These are phyloP conservation scores for Acanthis flammea DNA, from an alignment of 2,797 vertebrate genomes.

Conservation along the genomic window DNA sequence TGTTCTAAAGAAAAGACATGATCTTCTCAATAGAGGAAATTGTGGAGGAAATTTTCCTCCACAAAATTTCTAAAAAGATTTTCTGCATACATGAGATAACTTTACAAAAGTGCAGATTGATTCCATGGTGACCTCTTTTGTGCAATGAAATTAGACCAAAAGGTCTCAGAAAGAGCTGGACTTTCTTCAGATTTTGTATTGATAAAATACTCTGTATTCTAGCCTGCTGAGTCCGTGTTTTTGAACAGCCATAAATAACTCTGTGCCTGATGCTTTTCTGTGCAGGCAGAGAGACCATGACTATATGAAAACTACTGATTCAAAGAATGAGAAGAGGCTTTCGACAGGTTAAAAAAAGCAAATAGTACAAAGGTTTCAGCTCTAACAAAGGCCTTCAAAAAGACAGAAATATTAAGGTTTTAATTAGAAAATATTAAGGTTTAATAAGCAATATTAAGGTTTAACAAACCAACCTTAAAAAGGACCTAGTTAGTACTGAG, in stretches of 20 bases:
- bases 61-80: not conserved
- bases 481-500: not conserved
- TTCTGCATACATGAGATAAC: not conserved
- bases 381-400: not conserved
- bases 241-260: not conserved
- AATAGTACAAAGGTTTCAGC: not conserved
- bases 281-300: not conserved
- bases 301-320: not conserved
- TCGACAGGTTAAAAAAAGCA: not conserved
- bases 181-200: not conserved
- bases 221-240: not conserved
- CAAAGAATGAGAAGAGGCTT: not conserved
- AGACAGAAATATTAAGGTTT: not conserved
- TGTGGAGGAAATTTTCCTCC: not conserved
- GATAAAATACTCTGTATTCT: not conserved
- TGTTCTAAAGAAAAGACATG: not conserved
- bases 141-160: not conserved
- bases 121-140: not conserved
- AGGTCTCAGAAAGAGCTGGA: not conserved
- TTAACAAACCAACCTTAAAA: not conserved
- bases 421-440: not conserved
- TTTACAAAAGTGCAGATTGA: not conserved
- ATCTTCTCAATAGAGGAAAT: not conserved
- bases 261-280: not conserved
- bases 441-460: not conserved